A percentile compares a stretch with the other conserved stretches of the same genome.
Conservation (phyloP, 2,113 vertebrate species). For the Pseudorasbora parva region DNA sequence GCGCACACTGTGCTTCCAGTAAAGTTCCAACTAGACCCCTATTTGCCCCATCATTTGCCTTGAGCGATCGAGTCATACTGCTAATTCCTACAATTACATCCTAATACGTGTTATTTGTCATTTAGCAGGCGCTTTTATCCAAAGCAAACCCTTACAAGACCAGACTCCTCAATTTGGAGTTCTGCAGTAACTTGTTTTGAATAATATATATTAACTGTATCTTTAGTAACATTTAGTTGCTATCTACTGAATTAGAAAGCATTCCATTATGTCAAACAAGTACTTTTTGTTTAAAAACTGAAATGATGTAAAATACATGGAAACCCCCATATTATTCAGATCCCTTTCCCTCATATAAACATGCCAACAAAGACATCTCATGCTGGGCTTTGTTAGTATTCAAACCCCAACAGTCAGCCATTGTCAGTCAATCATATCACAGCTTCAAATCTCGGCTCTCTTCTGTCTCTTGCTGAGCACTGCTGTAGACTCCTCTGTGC, state of each 20-base stretch:
- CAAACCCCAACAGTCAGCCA: constrained; percentile 23
- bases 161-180: neutral
- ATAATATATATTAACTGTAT: no score
- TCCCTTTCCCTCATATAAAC: constrained; percentile 12
- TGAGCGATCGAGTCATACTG: neutral
- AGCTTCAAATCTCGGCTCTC: constrained; percentile 17
- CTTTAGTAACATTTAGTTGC: neutral
- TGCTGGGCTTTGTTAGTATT: constrained; percentile 31
- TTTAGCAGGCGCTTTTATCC: constrained; percentile 9
- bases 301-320: neutral
- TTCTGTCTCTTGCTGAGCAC: constrained; percentile 1
- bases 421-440: constrained; percentile 44
- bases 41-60: neutral
- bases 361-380: constrained; percentile 25
- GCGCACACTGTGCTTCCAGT: constrained; percentile 13
- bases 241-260: neutral
- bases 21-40: neutral
- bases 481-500: neutral
- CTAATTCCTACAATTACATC: neutral
- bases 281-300: neutral
- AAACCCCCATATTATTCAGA: neutral
- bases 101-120: neutral
- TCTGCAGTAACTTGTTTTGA: neutral
- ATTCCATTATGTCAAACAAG: constrained; percentile 3
- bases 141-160: constrained; percentile 8